Conservation (phyloP, 2,888 invertebrate genomes). For the Leptura quadrifasciata region DNA sequence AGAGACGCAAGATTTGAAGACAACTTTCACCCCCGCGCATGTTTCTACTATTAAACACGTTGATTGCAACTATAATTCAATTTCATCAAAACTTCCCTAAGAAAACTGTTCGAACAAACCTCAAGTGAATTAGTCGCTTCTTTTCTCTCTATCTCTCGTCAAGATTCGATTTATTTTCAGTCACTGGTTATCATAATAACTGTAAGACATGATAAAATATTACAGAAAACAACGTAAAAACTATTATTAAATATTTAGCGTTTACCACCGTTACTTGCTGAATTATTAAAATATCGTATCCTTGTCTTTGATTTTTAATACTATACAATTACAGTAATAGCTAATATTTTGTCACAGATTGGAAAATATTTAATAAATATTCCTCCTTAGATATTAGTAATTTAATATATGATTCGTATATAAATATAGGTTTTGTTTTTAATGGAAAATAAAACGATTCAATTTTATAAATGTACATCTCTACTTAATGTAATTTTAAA, state of each 20-base stretch:
- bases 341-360: neutral
- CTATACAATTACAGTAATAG: neutral
- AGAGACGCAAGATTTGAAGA: too few species aligned
- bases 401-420: neutral
- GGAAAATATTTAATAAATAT: neutral
- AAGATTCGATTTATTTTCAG: too few species aligned
- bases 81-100: too few species aligned
- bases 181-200: neutral
- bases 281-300: neutral
- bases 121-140: too few species aligned
- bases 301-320: slow-evolving; percentile 3
- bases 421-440: slow-evolving; percentile 2
- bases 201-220: neutral
- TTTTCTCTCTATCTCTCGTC: too few species aligned
- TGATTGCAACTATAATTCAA: too few species aligned
- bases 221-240: neutral
- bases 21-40: too few species aligned
- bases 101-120: too few species aligned
- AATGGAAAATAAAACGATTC: neutral
- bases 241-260: neutral
- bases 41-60: too few species aligned
- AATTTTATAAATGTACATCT: neutral
- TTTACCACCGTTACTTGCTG: neutral
- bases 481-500: neutral
- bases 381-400: neutral